phyloP scores from a whole-genome alignment of 2,113 vertebrate species.

The Lipotes vexillifer region DNA sequence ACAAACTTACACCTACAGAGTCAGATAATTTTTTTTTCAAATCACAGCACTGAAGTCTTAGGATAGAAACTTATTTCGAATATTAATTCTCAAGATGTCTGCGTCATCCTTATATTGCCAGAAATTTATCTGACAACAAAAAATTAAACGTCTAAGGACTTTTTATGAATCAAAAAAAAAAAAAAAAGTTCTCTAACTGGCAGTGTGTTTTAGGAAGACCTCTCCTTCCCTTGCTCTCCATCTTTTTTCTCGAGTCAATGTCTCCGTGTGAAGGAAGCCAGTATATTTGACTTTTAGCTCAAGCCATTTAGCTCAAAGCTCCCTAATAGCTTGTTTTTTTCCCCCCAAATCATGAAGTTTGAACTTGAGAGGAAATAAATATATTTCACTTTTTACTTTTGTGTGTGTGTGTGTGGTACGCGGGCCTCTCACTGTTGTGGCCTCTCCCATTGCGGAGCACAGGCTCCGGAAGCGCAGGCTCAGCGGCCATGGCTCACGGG shows the following conservation, averaged over 20 bases:
- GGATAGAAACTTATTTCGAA: conserved; percentile 25
- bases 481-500: no score
- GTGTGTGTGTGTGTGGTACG: no score
- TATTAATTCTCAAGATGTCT: conserved; percentile 43
- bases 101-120: background rate
- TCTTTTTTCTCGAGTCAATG: conserved; percentile 24
- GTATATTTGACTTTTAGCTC: conserved; percentile 2
- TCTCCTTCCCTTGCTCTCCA: background rate
- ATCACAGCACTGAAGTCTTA: background rate
- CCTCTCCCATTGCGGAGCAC: no score
- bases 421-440: no score
- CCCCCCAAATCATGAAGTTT: conserved; percentile 54
- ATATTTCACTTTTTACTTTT: conserved; percentile 14
- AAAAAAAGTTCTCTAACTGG: conserved; percentile 2
- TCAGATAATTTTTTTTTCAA: background rate
- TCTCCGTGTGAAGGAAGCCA: background rate
- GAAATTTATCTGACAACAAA: conserved; percentile 63
- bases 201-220: conserved; percentile 36
- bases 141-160: conserved; percentile 44
- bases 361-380: conserved; percentile 55
- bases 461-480: no score
- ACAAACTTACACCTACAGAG: background rate
- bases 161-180: conserved; percentile 32
- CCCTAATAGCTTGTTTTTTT: conserved; percentile 1
- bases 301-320: conserved; percentile 66